Base-by-base conservation (phyloP, 2,888 invertebrate species). In the Cartodere bifasciata region DNA sequence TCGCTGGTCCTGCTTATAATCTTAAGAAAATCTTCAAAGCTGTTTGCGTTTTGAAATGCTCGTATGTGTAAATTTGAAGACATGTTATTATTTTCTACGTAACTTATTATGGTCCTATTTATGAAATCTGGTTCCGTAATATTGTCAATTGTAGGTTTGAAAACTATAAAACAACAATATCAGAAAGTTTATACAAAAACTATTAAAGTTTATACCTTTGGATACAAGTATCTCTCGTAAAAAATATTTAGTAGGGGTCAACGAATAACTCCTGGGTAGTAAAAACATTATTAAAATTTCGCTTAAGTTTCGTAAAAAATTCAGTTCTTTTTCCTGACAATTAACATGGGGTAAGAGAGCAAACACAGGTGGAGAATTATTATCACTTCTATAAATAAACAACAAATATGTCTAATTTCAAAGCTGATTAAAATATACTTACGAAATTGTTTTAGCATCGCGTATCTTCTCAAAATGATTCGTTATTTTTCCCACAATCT, bases 81-180 rank as follows among this genome's bases (percentile, higher is more conserved):
- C 32, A 79, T 72, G 48, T 84, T 75, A 40, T 86, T 81, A 13
- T 81, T 79, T 55, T 85, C 79, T 39, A 91, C 72, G 54, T 86
- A 87, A 40, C 75, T 71, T 32, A 88, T 70, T 37, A 91, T 74
- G 57, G 85, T 84, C 54, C 80, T 80, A 58, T 91, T 91, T 46
- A 91, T 83, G 54, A 85, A 88, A 62, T 90, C 88, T 4, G 91
- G 88, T 53, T 90, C 85, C 4, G 87, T 87, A 23, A 91, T 59
- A 49, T 80, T 66, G 51, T 90, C 80, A 47, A 91, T 78, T 35
- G 81, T 72, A 30, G 86, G 85, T 55, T 82, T 80, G 35, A 91
- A 64, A 38, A 85, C 84, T 84, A 48, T 33, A 65, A 65, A 38
- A 35, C 15, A 30, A 31, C 11, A 28, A 12, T 34, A 17, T 12